These are phyloP conservation scores for Porites cylindrica DNA, from an alignment of 92 coral and sea anemone genomes.

Conservation along the genomic window DNA sequence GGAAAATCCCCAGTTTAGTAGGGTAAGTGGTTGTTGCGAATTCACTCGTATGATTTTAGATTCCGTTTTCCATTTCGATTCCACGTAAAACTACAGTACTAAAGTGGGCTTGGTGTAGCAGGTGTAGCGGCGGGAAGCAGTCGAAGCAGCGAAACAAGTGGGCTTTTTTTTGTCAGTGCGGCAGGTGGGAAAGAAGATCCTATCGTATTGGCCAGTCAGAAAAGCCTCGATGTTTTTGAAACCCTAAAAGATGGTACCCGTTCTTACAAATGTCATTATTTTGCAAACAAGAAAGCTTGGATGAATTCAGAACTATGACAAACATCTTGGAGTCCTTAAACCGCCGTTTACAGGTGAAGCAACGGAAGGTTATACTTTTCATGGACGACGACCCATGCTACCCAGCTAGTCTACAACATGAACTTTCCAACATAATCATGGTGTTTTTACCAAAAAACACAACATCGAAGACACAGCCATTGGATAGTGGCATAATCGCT, in stretches of 20 bases:
- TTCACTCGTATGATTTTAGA: no score
- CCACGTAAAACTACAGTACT: no score
- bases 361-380: constrained; percentile 33
- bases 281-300: constrained; percentile 63
- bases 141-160: constrained; percentile 37
- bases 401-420: constrained; percentile 30
- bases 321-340: constrained; percentile 4
- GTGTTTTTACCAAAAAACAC: constrained; percentile 64
- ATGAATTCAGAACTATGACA: constrained; percentile 62
- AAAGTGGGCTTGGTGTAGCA: background rate
- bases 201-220: constrained; percentile 59
- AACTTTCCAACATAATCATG: constrained; percentile 53
- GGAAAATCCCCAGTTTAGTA: no score
- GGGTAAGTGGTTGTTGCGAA: no score
- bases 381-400: constrained; percentile 62
- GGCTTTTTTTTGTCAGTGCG: constrained; percentile 76
- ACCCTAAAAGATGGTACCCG: constrained; percentile 37
- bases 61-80: no score
- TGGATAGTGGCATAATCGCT: constrained; percentile 59
- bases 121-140: constrained; percentile 36
- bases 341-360: constrained; percentile 27
- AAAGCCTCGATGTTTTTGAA: constrained; percentile 60
- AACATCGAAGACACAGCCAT: constrained; percentile 54
- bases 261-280: constrained; percentile 61
- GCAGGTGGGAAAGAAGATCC: constrained; percentile 73